Evolutionary conservation across 2,888 invertebrate species (phyloP), one percentile per base, ranked within the genome.

Genomic region (Cephus nigrinus): DNA sequence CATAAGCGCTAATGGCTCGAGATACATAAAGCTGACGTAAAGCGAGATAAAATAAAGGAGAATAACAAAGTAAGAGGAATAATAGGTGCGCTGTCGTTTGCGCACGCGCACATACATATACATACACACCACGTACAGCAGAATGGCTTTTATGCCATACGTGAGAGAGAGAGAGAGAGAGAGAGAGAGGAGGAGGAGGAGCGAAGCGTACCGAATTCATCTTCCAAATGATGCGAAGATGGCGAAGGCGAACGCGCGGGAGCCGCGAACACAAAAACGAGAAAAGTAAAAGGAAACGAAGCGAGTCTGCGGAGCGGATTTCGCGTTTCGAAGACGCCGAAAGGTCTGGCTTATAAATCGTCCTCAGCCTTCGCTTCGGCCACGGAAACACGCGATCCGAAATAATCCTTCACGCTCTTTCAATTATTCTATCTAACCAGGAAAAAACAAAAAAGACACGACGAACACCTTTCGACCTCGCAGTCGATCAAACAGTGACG

Each of bases 321-420:
- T 40, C 40, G 40, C 40, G 40, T 40, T 83, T 82, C 82, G 78
- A 32, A 80, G 81, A 83, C 83, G 79, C 84, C 83, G 84, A 84
- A 86, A 85, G 83, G 84, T 85, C 84, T 84, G 84, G 84, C 86
- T 87, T 85, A 86, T 87, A 87, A 87, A 87, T 87, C 86, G 85
- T 81, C 81, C 84, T 84, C 80, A 82, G 81, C 30, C 69, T 40
- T 2, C 5, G 15, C 40, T 40, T 40, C 40, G 15, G 5, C 15
- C 40, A 15, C 40, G 40, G 40, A 40, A 40, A 40, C 4, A 15
- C 40, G 40, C 40, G 40, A 40, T 40, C 15, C 40, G 15, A 40
- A 15, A 15, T 40, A 4, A 40, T 40, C 40, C 40, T 40, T 15
- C 40, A 40, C 15, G 15, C 40, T 40, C 40, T 40, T 40, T 40